Evolutionary conservation across 1,140 invertebrate species (phyloP).

Genomic region (Anastatus disparis): DNA sequence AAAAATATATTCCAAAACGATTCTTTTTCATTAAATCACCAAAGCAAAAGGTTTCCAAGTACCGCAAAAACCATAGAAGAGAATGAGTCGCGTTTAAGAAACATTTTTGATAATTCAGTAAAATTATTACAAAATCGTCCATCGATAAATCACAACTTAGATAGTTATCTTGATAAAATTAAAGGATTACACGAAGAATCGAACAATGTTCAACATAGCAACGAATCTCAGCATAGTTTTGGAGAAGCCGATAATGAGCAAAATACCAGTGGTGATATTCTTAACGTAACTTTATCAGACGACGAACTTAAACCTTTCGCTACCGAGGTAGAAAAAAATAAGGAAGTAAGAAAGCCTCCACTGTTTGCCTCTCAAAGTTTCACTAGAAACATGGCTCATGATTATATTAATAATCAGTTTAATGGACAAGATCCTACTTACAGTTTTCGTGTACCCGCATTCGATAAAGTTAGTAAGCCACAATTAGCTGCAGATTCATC

Average conservation of each 20-base stretch:
- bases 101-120: too few species aligned
- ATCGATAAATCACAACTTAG: conserved; percentile 42
- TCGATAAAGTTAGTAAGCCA: background rate
- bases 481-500: background rate
- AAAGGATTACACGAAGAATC: conserved; percentile 42
- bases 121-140: too few species aligned
- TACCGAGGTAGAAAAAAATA: conserved; percentile 32
- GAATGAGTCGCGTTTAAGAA: too few species aligned
- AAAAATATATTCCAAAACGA: too few species aligned
- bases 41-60: too few species aligned
- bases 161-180: conserved; percentile 57
- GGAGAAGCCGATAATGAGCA: conserved; percentile 55
- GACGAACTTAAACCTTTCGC: conserved; percentile 46
- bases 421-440: too few species aligned
- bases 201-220: too few species aligned
- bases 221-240: conserved; percentile 37
- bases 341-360: background rate
- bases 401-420: too few species aligned
- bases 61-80: too few species aligned
- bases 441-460: background rate
- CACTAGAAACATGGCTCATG: background rate
- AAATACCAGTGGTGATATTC: conserved; percentile 57
- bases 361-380: background rate
- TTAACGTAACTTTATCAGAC: conserved; percentile 55
- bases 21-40: too few species aligned